Evolutionary conservation across 2,113 vertebrate species (phyloP).

Genomic region (Halcyon senegalensis): DNA sequence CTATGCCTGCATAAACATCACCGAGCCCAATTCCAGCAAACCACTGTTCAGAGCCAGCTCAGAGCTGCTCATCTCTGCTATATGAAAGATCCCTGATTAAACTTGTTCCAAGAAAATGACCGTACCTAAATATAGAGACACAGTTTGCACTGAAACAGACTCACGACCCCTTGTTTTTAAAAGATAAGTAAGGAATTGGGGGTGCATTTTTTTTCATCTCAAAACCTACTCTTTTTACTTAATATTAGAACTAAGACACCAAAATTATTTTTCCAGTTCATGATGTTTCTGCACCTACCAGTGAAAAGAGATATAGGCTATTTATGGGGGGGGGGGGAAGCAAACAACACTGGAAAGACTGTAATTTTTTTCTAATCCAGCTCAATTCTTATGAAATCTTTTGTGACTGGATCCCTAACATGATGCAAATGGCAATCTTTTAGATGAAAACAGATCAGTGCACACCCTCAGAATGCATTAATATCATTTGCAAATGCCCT

Average conservation of each 20-base stretch:
- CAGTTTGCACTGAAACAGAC: background rate
- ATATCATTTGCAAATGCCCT: constrained; percentile 31
- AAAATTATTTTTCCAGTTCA: background rate
- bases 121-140: background rate
- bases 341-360: background rate
- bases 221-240: background rate
- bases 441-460: constrained; percentile 65
- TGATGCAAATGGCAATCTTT: constrained; percentile 51
- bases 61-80: background rate
- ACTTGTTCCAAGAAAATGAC: constrained; percentile 3
- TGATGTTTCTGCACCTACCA: background rate
- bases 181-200: background rate
- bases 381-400: constrained; percentile 18
- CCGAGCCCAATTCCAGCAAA: background rate
- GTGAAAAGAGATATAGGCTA: constrained; percentile 15
- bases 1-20: background rate
- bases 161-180: background rate
- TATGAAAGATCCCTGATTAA: constrained; percentile 3
- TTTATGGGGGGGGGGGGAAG: background rate
- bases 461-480: constrained; percentile 17
- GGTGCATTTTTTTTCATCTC: background rate
- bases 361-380: constrained; percentile 28
- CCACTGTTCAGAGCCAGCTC: background rate
- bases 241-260: background rate
- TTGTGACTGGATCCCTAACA: constrained; percentile 11